Evolutionary conservation across 2,113 vertebrate genomes (phyloP).

Genomic region (Monopterus albus): DNA sequence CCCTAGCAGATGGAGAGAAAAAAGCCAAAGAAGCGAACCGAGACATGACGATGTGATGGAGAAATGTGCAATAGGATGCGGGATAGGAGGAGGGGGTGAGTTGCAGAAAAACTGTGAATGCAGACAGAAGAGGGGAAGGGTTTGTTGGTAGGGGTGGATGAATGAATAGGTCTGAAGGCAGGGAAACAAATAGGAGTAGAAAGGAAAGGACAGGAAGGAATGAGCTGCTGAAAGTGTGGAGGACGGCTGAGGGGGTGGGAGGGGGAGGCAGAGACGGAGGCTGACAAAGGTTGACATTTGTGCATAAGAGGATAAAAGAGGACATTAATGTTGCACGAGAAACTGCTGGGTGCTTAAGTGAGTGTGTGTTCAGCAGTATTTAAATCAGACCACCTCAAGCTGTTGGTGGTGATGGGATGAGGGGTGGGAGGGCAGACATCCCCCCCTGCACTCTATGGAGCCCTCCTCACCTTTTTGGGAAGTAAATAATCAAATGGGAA

Average conservation of each 20-base stretch:
- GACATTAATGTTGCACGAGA: conserved; percentile 80
- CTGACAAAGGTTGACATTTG: conserved; percentile 80
- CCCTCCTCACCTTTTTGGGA: background rate
- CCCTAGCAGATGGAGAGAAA: conserved; percentile 49
- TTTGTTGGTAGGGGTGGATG: conserved; percentile 15
- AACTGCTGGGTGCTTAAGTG: conserved; percentile 60
- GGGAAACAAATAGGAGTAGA: conserved; percentile 52
- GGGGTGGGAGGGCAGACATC: conserved; percentile 2
- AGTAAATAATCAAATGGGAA: conserved; percentile 47
- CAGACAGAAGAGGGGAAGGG: conserved; percentile 35
- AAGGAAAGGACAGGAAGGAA: conserved; percentile 11
- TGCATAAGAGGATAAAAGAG: conserved; percentile 77
- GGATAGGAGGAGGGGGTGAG: background rate
- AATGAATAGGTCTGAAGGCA: conserved; percentile 36
- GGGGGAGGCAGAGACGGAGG: conserved; percentile 41
- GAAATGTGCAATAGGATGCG: conserved; percentile 60
- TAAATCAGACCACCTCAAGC: conserved; percentile 44
- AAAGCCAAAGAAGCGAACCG: conserved; percentile 28
- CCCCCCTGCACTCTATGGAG: background rate
- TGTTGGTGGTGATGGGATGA: too few species aligned
- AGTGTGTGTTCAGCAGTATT: conserved; percentile 55
- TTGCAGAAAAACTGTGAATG: conserved; percentile 34
- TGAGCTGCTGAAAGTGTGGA: conserved; percentile 52
- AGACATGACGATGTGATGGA: conserved; percentile 31
- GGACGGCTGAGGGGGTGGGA: conserved; percentile 41